phyloP scores from a whole-genome alignment of 2,888 invertebrate genomes.

The Cataglyphis livida region DNA sequence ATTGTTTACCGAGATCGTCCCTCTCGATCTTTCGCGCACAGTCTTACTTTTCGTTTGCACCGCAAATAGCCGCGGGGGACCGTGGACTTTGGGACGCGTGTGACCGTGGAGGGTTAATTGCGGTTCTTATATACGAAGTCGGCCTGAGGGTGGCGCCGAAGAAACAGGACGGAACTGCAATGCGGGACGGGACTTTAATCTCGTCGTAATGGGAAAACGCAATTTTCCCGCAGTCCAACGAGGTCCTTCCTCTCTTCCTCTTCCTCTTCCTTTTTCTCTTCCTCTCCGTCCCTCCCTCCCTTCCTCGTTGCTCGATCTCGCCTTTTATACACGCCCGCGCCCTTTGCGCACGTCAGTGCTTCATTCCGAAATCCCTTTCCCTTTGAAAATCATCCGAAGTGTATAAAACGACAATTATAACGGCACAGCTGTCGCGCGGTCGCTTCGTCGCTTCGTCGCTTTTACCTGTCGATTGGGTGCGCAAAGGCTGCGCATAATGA shows the following conservation, averaged over 20 bases:
- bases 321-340: slow-evolving; percentile 30
- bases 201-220: slow-evolving; percentile 76
- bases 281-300: slow-evolving; percentile 15
- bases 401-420: slow-evolving; percentile 30
- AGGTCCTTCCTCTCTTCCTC: slow-evolving; percentile 41
- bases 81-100: slow-evolving; percentile 53
- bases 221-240: slow-evolving; percentile 74
- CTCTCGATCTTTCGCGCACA: slow-evolving; percentile 53
- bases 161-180: slow-evolving; percentile 60
- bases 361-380: slow-evolving; percentile 73
- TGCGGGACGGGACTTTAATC: slow-evolving; percentile 74
- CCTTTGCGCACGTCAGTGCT: slow-evolving; percentile 45
- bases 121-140: slow-evolving; percentile 71
- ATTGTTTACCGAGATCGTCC: slow-evolving; percentile 63
- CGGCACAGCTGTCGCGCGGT: slow-evolving; percentile 1
- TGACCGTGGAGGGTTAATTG: slow-evolving; percentile 72
- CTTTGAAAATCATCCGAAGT: slow-evolving; percentile 55
- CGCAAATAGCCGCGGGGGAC: slow-evolving; percentile 70
- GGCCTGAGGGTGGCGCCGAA: slow-evolving; percentile 12
- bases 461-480: slow-evolving; percentile 34
- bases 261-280: slow-evolving; percentile 4
- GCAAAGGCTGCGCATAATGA: neutral
- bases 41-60: slow-evolving; percentile 74
- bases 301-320: slow-evolving; percentile 59
- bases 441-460: neutral